Conservation (phyloP, 2,113 vertebrate genomes). For the Bujurquina vittata region DNA sequence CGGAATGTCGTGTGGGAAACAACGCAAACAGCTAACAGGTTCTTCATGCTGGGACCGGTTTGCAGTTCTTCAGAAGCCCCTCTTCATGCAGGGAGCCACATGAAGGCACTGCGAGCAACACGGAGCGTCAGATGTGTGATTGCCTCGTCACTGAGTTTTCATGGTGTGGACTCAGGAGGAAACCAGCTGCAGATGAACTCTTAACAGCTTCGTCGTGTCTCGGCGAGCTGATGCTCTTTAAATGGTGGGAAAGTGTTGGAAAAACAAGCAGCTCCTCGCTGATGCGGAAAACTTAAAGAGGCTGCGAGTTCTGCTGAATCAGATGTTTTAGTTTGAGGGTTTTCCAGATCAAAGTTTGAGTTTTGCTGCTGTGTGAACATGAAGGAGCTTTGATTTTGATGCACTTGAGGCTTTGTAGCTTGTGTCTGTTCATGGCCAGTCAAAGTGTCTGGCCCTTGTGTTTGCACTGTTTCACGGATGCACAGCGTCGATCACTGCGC, state of each 20-base stretch:
- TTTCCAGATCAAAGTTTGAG: not conserved
- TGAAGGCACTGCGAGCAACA: not conserved
- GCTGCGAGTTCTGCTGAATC: not conserved
- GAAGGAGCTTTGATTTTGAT: not conserved
- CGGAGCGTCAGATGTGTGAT: not conserved
- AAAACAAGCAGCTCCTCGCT: not conserved
- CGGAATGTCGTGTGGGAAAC: not conserved
- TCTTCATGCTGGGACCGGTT: not conserved
- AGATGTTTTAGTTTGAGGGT: not conserved
- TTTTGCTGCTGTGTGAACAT: not conserved
- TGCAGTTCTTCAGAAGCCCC: not conserved
- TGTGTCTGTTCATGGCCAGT: not conserved
- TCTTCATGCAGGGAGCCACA: not conserved
- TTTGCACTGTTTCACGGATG: not conserved
- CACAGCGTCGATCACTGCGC: not conserved
- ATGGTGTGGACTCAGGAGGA: not conserved
- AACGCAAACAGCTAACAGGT: not conserved
- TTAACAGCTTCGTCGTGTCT: not conserved
- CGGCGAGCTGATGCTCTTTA: not conserved
- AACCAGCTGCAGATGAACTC: not conserved
- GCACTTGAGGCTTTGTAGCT: not conserved
- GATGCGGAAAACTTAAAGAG: not conserved
- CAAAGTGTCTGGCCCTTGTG: not conserved
- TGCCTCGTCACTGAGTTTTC: not conserved
- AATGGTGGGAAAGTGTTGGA: slow-evolving; percentile 2